phyloP scores from a whole-genome alignment of 37 sponge, comb jelly and placozoan genomes.

The Beroe ovata region DNA sequence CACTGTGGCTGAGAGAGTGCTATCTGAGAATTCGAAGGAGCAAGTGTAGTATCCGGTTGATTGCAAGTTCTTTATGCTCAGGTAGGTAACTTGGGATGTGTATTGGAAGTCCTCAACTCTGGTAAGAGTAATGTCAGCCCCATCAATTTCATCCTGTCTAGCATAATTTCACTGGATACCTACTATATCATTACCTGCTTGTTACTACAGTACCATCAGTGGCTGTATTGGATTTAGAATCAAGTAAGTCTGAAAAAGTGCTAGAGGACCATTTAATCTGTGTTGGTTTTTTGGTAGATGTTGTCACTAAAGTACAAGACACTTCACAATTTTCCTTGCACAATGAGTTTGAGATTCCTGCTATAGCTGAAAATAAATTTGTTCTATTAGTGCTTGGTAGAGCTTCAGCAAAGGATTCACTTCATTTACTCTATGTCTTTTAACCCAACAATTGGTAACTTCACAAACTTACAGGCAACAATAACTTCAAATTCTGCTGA shows the following conservation, averaged over 20 bases:
- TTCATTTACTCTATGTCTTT: too few species aligned
- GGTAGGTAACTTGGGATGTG: neutral
- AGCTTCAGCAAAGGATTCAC: too few species aligned
- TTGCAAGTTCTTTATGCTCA: neutral
- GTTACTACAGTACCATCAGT: neutral
- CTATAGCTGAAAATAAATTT: conserved; percentile 28
- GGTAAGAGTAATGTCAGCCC: too few species aligned
- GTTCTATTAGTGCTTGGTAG: too few species aligned
- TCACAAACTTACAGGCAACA: neutral
- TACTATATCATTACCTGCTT: neutral
- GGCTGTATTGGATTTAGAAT: neutral
- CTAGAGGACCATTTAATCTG: neutral
- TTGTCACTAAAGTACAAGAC: conserved; percentile 3
- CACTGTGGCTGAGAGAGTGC: neutral
- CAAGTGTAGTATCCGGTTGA: neutral
- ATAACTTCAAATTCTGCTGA: neutral
- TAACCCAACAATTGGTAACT: too few species aligned
- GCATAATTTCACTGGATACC: too few species aligned
- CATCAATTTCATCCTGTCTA: too few species aligned
- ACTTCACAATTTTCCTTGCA: conserved; percentile 1
- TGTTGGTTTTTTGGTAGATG: neutral
- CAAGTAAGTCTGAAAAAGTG: neutral
- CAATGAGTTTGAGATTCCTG: neutral
- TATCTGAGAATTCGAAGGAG: neutral
- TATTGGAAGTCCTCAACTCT: neutral